These are phyloP conservation scores for Astreopora myriophthalma DNA, from an alignment of 64 coral and sea anemone genomes.

Conservation along the genomic window DNA sequence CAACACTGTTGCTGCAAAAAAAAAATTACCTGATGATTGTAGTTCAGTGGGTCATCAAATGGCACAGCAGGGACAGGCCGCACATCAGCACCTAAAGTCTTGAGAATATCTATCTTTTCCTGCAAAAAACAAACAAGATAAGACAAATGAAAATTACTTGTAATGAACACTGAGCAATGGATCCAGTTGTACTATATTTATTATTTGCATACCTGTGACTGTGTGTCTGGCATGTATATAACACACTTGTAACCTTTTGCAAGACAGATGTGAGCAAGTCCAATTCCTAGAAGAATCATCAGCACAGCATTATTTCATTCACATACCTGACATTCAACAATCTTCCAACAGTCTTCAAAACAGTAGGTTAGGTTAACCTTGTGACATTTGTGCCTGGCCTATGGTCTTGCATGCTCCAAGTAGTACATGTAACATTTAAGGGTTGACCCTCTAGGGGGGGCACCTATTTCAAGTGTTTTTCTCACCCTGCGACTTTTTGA, in stretches of 20 bases:
- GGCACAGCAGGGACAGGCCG: conserved; percentile 88
- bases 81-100: conserved; percentile 90
- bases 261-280: conserved; percentile 94
- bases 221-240: conserved; percentile 95
- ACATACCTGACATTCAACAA: too few species aligned
- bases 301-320: not conserved
- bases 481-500: too few species aligned
- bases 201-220: conserved; percentile 80
- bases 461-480: too few species aligned
- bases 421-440: not conserved
- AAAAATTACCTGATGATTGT: conserved; percentile 84
- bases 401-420: not conserved
- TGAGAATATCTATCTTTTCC: conserved; percentile 93
- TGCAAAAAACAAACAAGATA: conserved; percentile 4
- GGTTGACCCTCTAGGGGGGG: too few species aligned
- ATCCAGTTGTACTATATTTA: not conserved
- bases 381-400: not conserved
- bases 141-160: not conserved
- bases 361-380: not conserved
- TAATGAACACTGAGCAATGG: not conserved
- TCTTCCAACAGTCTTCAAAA: not conserved
- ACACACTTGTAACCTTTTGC: conserved; percentile 97
- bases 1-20: not conserved
- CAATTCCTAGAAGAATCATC: conserved; percentile 82
- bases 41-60: conserved; percentile 93